A percentile compares a stretch with the other conserved stretches of the same genome.
Conservation (phyloP, 1,140 invertebrate genomes). For the Cheumatopsyche charites region DNA sequence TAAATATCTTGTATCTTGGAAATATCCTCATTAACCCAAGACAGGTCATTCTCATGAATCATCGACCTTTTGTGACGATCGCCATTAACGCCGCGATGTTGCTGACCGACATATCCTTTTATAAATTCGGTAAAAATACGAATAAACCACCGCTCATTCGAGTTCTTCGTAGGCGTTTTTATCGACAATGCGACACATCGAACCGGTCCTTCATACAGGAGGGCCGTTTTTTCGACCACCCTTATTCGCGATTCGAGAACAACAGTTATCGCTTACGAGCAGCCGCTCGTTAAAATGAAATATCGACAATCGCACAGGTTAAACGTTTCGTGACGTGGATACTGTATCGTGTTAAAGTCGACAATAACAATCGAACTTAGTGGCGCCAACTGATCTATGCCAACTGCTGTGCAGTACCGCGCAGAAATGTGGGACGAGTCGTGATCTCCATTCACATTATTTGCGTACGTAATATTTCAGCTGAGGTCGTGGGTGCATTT, state of each 20-base stretch:
- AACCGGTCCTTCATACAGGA: background rate
- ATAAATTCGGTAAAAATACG: background rate
- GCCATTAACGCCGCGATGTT: background rate
- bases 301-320: too few species aligned
- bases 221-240: too few species aligned
- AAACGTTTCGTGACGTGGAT: too few species aligned
- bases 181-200: background rate
- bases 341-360: too few species aligned
- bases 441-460: background rate
- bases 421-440: conserved; percentile 2
- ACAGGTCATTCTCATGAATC: too few species aligned
- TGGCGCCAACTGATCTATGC: conserved; percentile 26
- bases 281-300: too few species aligned
- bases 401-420: background rate
- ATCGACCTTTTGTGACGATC: too few species aligned
- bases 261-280: too few species aligned
- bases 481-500: background rate
- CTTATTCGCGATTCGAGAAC: too few species aligned
- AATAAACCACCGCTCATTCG: background rate
- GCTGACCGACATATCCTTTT: conserved; percentile 9
- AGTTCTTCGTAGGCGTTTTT: background rate
- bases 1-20: background rate
- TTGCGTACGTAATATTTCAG: background rate
- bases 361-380: background rate
- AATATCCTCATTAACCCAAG: too few species aligned